Evolutionary conservation across 2,797 vertebrate species (phyloP), one percentile per base, ranked within the genome.

Genomic region (Lates japonicus): DNA sequence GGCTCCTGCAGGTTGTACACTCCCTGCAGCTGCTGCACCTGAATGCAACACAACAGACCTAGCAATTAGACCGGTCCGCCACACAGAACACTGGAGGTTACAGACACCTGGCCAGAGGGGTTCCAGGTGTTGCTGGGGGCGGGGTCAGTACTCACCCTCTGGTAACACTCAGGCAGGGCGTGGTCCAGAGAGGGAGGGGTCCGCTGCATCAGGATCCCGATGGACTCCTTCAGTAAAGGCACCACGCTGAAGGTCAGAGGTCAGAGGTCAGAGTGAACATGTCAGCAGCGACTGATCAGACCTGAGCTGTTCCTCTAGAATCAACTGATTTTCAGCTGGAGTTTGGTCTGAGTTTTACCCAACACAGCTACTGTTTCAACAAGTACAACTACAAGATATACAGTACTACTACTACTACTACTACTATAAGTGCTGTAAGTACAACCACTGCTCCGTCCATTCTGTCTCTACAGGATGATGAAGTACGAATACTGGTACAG

Each of bases 121-220:
- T n/a, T 29, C 16, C 33, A 61, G 29, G 19, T 42, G 19, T 8
- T 35, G 20, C 9, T 17, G 59, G 25, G 8, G 52, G 16, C 3
- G 44, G 7, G 65, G 61, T 3, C 13, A 39, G 51, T 10, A 87
- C 97, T 93, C 91, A 98, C 97, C 96, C 98, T 95, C 94, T 99
- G 98, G 92, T 99, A 99, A 91, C 98, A 98, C 86, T 97, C 97
- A 41, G 98, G 98, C 75, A 99, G 95, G n/a, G 80, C 46, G 0
- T 93, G 91, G 93, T 99, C 98, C 87, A 99, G 92, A 0, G 95
- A 77, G 0, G 97, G 97, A 44, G 98, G 98, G 9, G 98, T 99
- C 72, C 98, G 94, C 91, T 99, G 98, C 98, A 99, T 99, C 92
- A 99, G 89, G 92, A 99, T 99, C 52, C 97, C 97, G 63, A 99